Evolutionary conservation across 1,140 invertebrate species (phyloP).

Genomic region (Cherax quadricarinatus): DNA sequence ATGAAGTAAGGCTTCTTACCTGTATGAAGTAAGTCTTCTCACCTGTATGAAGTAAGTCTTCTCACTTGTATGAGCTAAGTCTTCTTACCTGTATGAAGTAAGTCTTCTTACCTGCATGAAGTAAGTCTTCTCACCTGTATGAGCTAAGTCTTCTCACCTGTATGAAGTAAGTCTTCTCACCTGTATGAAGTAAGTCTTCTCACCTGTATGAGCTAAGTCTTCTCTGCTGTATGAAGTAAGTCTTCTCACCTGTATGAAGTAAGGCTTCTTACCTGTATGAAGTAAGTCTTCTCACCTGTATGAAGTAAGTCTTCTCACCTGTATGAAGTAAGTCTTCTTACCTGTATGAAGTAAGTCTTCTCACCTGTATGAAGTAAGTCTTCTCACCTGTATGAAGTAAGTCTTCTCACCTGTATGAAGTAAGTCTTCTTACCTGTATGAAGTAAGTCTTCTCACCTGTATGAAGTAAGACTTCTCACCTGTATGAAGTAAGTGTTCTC

Average conservation of each 20-base stretch:
- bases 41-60: slow-evolving; percentile 20
- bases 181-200: neutral
- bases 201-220: neutral
- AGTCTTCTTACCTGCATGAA: neutral
- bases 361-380: neutral
- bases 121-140: neutral
- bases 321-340: neutral
- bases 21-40: neutral
- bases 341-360: neutral
- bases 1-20: neutral
- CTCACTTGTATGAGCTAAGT: neutral
- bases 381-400: neutral
- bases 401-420: slow-evolving; percentile 29
- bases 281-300: neutral
- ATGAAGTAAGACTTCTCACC: neutral
- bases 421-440: neutral
- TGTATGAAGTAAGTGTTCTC: neutral
- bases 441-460: neutral
- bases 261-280: neutral
- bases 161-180: neutral
- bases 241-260: neutral
- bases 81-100: neutral
- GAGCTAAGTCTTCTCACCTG: neutral
- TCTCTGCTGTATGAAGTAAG: slow-evolving; percentile 25
- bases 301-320: neutral